Conservation (phyloP, 1,140 invertebrate species). For the Bombus cullumanus region DNA sequence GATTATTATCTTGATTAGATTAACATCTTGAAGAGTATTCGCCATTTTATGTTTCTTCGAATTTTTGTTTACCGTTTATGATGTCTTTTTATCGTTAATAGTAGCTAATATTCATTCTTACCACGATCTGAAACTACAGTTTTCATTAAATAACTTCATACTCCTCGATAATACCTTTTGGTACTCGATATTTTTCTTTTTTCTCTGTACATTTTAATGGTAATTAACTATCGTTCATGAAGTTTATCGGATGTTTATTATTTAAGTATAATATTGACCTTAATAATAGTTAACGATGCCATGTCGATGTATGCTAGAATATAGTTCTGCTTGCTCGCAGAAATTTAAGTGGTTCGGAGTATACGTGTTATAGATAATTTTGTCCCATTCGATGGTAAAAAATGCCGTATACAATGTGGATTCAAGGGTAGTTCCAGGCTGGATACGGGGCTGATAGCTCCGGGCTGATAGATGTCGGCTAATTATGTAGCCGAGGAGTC, state of each 20-base stretch:
- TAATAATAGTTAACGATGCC: conserved; percentile 15
- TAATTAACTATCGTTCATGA: neutral
- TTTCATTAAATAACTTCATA: conserved; percentile 2
- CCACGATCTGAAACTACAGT: neutral
- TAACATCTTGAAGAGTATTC: too few relatives aligned
- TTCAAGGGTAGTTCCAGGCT: conserved; percentile 74
- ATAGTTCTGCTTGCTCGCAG: neutral
- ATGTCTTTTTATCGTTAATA: neutral
- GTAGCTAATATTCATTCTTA: too few relatives aligned
- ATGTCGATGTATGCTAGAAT: neutral
- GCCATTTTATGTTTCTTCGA: neutral
- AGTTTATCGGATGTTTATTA: neutral
- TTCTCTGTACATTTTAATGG: neutral
- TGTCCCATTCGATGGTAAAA: conserved; percentile 52
- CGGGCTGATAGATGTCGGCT: conserved; percentile 83
- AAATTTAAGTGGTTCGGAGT: neutral
- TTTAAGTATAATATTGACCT: conserved; percentile 9
- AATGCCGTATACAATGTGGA: conserved; percentile 58
- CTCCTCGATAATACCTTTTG: too few relatives aligned
- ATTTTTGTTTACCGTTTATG: too few relatives aligned
- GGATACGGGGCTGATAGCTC: conserved; percentile 80
- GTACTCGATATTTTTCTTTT: neutral
- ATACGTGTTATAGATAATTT: conserved; percentile 47
- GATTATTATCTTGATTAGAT: neutral
- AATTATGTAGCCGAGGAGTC: conserved; percentile 82